Evolutionary conservation across 2,797 vertebrate genomes (phyloP).

Genomic region (Halcyon leucocephala): DNA sequence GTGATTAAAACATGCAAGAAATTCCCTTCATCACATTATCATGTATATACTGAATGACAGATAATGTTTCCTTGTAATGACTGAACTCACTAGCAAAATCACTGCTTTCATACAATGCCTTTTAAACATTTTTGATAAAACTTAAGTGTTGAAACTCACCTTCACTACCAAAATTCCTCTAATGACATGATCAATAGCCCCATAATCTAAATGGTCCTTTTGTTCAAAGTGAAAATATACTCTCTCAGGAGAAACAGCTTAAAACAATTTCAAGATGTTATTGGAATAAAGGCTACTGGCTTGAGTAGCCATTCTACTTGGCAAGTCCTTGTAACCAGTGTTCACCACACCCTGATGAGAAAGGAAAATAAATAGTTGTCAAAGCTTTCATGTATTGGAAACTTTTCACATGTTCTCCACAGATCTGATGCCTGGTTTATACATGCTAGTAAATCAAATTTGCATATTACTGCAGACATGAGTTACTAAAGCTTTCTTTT

Average conservation of each 20-base stretch:
- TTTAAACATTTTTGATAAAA: not conserved
- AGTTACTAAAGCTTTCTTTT: conserved; percentile 61
- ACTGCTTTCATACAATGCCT: not conserved
- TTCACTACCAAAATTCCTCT: conserved; percentile 83
- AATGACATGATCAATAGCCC: conserved; percentile 83
- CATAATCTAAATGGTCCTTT: conserved; percentile 83
- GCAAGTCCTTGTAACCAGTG: conserved; percentile 85
- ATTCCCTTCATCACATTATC: not conserved
- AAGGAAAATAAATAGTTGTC: conserved; percentile 57
- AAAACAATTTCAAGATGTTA: conserved; percentile 89
- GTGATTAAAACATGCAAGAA: not conserved
- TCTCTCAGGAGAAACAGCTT: conserved; percentile 86
- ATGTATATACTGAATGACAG: not conserved
- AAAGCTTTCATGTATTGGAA: conserved; percentile 49
- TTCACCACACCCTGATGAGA: conserved; percentile 86
- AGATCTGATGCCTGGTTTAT: conserved; percentile 27
- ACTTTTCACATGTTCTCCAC: conserved; percentile 19
- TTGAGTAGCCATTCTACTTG: conserved; percentile 86
- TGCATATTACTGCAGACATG: conserved; percentile 35
- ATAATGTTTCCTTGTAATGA: not conserved
- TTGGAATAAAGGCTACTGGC: conserved; percentile 89
- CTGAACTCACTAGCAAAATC: not conserved
- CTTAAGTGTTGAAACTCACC: conserved; percentile 69
- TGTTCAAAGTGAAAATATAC: conserved; percentile 86
- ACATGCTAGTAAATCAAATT: conserved; percentile 51